These are phyloP conservation scores for Cerceris ruficornis DNA, from an alignment of 2,888 invertebrate genomes.

Conservation along the genomic window DNA sequence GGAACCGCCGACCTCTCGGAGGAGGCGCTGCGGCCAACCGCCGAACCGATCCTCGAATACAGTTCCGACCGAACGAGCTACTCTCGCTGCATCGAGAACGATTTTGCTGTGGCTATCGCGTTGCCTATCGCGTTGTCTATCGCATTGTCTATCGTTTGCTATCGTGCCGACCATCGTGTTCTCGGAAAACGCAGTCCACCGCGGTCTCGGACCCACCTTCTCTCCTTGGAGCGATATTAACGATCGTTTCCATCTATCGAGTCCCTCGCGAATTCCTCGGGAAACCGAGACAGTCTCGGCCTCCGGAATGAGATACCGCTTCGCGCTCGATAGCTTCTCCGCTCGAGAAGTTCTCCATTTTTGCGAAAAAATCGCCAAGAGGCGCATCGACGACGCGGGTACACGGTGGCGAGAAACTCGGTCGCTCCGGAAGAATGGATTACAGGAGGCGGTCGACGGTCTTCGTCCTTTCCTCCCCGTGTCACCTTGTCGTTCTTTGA, in stretches of 20 bases:
- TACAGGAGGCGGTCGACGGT: conserved; percentile 29
- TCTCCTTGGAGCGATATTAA: no score
- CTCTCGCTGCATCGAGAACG: conserved; percentile 88
- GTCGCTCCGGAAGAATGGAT: conserved; percentile 26
- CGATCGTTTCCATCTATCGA: no score
- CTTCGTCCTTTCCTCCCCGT: conserved; percentile 19
- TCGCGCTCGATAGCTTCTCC: background rate
- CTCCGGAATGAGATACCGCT: no score
- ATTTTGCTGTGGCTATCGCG: conserved; percentile 89
- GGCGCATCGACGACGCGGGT: background rate
- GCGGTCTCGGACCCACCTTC: no score
- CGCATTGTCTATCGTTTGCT: no score
- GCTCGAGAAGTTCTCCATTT: background rate
- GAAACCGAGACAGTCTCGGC: no score
- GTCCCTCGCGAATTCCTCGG: no score
- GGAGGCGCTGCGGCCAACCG: conserved; percentile 91
- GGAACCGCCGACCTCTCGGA: conserved; percentile 86
- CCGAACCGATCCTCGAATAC: conserved; percentile 85
- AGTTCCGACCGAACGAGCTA: conserved; percentile 86
- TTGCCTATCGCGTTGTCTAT: conserved; percentile 82
- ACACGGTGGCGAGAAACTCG: conserved; percentile 40
- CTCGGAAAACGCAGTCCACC: no score
- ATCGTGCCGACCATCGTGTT: no score
- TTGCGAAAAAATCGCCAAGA: conserved; percentile 4
- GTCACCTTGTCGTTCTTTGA: conserved; percentile 43